Evolutionary conservation across 2,888 invertebrate species (phyloP).

Genomic region (Chironomus tentans): DNA sequence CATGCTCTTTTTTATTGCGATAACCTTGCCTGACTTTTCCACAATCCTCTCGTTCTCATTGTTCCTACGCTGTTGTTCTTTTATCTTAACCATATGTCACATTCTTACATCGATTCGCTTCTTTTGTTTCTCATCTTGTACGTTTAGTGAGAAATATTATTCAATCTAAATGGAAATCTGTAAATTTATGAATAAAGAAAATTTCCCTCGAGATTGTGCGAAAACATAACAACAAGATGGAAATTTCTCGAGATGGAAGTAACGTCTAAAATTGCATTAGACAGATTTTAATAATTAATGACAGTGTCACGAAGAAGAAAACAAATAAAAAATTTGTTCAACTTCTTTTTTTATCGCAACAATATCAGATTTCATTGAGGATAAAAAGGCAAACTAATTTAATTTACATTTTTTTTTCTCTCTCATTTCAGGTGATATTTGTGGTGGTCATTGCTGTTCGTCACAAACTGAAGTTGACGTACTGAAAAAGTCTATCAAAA

Average conservation of each 20-base stretch:
- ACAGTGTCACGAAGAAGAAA: neutral
- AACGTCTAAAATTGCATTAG: neutral
- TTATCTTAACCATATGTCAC: neutral
- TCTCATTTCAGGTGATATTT: conserved; percentile 37
- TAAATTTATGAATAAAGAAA: neutral
- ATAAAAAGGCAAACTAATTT: neutral
- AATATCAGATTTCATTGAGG: neutral
- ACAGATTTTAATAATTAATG: neutral
- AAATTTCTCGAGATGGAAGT: too few relatives aligned
- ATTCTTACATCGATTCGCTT: neutral
- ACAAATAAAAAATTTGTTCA: neutral
- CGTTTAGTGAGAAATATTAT: too few relatives aligned
- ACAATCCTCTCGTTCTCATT: neutral
- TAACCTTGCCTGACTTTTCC: neutral
- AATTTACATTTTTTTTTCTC: neutral
- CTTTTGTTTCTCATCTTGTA: too few relatives aligned
- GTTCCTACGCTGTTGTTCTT: neutral
- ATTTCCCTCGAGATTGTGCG: neutral
- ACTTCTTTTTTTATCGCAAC: neutral
- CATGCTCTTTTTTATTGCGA: neutral
- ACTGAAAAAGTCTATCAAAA: conserved; percentile 37
- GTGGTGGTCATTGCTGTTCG: conserved; percentile 40
- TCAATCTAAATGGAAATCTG: neutral
- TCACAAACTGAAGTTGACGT: conserved; percentile 40
- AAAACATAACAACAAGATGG: neutral